A percentile compares a stretch with the other conserved stretches of the same genome.
Conservation (phyloP, 2,797 vertebrate species). For the Meda fulgida region DNA sequence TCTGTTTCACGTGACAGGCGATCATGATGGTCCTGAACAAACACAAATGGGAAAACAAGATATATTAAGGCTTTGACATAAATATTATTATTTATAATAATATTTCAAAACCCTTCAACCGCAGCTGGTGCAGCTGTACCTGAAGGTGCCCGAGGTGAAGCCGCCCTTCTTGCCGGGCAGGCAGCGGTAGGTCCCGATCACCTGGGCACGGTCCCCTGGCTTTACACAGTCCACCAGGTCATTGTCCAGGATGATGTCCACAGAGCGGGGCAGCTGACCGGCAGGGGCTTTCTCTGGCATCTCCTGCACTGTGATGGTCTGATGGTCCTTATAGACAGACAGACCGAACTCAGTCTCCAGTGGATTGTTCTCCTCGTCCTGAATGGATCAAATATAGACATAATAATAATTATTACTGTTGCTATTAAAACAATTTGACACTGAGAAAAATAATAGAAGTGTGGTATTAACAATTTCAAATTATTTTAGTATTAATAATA, state of each 20-base stretch:
- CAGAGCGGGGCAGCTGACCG: slow-evolving; percentile 93
- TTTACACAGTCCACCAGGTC: slow-evolving; percentile 93
- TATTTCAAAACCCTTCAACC: neutral
- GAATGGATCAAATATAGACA: slow-evolving; percentile 4
- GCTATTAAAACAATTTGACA: neutral
- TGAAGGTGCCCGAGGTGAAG: slow-evolving; percentile 94
- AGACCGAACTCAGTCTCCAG: slow-evolving; percentile 96
- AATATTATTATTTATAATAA: neutral
- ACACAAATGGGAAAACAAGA: neutral
- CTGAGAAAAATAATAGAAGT: neutral
- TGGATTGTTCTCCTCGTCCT: slow-evolving; percentile 98
- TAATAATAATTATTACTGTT: neutral
- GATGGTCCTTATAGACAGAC: slow-evolving; percentile 95
- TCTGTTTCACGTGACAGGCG: slow-evolving; percentile 90
- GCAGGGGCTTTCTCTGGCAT: slow-evolving; percentile 99
- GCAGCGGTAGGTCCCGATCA: slow-evolving; percentile 94
- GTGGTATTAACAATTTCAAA: neutral
- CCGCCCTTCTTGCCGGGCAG: slow-evolving; percentile 94
- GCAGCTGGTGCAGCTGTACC: slow-evolving; percentile 71
- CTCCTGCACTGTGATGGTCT: slow-evolving; percentile 97
- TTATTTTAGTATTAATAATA: neutral
- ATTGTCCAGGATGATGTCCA: slow-evolving; percentile 94
- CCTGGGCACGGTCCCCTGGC: slow-evolving; percentile 92
- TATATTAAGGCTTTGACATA: neutral
- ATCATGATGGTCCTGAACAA: slow-evolving; percentile 90